Evolutionary conservation across 2,888 invertebrate genomes (phyloP).

Genomic region (Campaea margaritaria): DNA sequence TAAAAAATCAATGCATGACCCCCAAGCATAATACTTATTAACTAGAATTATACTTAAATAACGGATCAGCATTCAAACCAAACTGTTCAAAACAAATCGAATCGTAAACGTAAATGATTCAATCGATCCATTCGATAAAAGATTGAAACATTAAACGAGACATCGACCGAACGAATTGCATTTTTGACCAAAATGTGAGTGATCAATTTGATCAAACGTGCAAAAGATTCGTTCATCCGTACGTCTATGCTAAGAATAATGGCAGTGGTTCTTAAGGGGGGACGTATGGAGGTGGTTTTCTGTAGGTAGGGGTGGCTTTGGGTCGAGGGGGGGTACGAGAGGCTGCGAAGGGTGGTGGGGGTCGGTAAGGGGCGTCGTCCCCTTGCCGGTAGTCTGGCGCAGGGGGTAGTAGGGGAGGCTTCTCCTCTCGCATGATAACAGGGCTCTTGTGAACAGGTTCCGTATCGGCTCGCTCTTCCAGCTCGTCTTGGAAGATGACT

Average conservation of each 20-base stretch:
- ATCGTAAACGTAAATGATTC: slow-evolving; percentile 20
- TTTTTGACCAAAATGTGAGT: slow-evolving; percentile 2
- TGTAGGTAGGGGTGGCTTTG: slow-evolving; percentile 95
- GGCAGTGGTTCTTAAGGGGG: slow-evolving; percentile 92
- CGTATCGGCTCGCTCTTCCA: slow-evolving; percentile 96
- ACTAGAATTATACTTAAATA: background rate
- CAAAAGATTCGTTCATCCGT: slow-evolving; percentile 11
- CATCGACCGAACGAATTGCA: slow-evolving; percentile 16
- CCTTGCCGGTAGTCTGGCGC: slow-evolving; percentile 87
- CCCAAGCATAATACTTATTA: slow-evolving; percentile 9
- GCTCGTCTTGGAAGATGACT: slow-evolving; percentile 98
- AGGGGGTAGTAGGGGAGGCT: slow-evolving; percentile 95
- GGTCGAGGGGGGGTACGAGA: slow-evolving; percentile 91
- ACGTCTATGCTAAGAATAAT: slow-evolving; percentile 20
- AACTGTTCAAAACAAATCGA: slow-evolving; percentile 36
- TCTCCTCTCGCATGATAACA: slow-evolving; percentile 97
- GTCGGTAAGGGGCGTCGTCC: slow-evolving; percentile 92
- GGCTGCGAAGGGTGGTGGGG: slow-evolving; percentile 93
- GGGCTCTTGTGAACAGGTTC: slow-evolving; percentile 96
- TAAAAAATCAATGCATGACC: background rate
- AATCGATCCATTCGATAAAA: slow-evolving; percentile 12
- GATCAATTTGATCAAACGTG: slow-evolving; percentile 5
- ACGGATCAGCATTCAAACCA: slow-evolving; percentile 10
- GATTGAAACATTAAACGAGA: slow-evolving; percentile 17
- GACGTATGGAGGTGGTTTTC: slow-evolving; percentile 98